Conservation (phyloP, 2,797 vertebrate species). For the Tiaroga cobitis region DNA sequence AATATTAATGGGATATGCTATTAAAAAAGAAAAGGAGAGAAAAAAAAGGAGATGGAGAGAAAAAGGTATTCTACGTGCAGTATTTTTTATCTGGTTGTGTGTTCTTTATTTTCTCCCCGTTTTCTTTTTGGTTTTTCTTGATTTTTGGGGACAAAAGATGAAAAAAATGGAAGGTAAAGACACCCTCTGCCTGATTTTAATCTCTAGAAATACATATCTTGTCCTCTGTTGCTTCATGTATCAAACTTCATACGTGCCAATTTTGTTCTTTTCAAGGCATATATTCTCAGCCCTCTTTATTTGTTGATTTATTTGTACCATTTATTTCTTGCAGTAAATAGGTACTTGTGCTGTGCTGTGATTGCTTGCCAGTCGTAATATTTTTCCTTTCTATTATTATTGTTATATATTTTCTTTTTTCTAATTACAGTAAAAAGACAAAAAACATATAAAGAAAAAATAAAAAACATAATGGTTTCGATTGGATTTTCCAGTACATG, state of each 20-base stretch:
- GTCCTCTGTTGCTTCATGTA: conserved; percentile 92
- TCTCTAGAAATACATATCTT: conserved; percentile 87
- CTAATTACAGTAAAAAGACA: conserved; percentile 88
- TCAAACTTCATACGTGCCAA: conserved; percentile 85
- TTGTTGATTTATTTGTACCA: conserved; percentile 75
- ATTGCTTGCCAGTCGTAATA: conserved; percentile 97
- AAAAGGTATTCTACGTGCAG: conserved; percentile 99
- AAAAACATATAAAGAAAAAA: conserved; percentile 82
- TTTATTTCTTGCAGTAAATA: conserved; percentile 91
- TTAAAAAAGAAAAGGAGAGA: conserved; percentile 80
- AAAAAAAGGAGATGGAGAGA: conserved; percentile 70
- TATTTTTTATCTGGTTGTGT: conserved; percentile 95
- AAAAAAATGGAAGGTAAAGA: conserved; percentile 70
- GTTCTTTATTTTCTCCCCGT: conserved; percentile 78
- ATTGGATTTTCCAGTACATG: conserved; percentile 98
- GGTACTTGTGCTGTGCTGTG: conserved; percentile 98
- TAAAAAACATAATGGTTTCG: conserved; percentile 91
- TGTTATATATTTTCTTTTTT: conserved; percentile 86
- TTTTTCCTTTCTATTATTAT: conserved; percentile 85
- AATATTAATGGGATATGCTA: conserved; percentile 99
- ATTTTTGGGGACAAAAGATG: conserved; percentile 71
- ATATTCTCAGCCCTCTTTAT: conserved; percentile 55
- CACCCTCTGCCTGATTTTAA: conserved; percentile 87
- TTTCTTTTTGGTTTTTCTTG: conserved; percentile 70
- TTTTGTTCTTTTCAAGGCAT: conserved; percentile 66